phyloP scores from a whole-genome alignment of 2,797 vertebrate genomes.

The Melanotaenia pygmaea region DNA sequence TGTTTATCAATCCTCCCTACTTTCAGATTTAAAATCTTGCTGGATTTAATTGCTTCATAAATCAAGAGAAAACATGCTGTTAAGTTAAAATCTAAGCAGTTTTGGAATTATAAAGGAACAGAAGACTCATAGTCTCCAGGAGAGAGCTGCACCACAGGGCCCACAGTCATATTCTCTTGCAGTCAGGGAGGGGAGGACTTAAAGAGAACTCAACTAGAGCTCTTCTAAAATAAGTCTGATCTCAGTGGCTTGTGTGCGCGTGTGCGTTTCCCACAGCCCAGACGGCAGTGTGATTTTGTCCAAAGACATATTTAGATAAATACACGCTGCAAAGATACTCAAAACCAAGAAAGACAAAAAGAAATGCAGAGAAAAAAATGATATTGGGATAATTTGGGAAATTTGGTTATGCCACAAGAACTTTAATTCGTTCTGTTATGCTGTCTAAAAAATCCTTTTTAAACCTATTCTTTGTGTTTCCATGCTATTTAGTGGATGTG shows the following conservation, averaged over 20 bases:
- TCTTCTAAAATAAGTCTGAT: conserved; percentile 73
- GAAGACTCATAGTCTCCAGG: conserved; percentile 30
- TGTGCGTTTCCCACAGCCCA: conserved; percentile 68
- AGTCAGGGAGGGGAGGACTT: conserved; percentile 61
- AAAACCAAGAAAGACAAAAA: conserved; percentile 35
- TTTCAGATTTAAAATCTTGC: conserved; percentile 11
- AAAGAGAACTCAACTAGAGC: conserved; percentile 63
- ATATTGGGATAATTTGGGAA: conserved; percentile 22
- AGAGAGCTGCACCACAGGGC: conserved; percentile 55
- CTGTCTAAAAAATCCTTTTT: background rate
- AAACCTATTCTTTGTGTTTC: background rate
- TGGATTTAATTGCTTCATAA: background rate
- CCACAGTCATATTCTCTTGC: conserved; percentile 46
- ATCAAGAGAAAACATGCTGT: conserved; percentile 5
- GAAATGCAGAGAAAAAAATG: background rate
- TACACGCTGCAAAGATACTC: conserved; percentile 78
- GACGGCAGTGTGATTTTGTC: conserved; percentile 77
- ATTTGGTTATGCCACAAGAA: conserved; percentile 14
- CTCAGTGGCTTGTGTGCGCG: conserved; percentile 59
- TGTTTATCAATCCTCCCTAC: conserved; percentile 23
- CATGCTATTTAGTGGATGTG: background rate
- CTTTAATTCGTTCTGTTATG: conserved; percentile 19
- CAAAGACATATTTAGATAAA: conserved; percentile 84
- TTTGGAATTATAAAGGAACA: conserved; percentile 16
- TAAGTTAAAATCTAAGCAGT: conserved; percentile 11